These are phyloP conservation scores for Apamea epomidion DNA, from an alignment of 2,888 invertebrate genomes.

Conservation along the genomic window DNA sequence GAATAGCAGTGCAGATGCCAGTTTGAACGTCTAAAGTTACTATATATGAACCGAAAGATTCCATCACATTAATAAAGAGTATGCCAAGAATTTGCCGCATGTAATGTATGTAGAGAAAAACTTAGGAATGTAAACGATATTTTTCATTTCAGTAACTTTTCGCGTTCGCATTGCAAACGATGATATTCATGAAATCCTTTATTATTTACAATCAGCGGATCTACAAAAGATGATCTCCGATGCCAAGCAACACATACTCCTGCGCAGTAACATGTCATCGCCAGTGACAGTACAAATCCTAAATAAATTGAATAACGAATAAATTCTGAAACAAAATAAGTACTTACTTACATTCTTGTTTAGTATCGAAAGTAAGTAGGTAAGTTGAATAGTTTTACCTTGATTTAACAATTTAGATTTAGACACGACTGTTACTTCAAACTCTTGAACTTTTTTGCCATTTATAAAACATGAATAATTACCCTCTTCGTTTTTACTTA, in stretches of 20 bases:
- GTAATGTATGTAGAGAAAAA: not conserved
- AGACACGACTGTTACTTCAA: slow-evolving; percentile 86
- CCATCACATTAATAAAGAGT: not conserved
- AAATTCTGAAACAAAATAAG: slow-evolving; percentile 84
- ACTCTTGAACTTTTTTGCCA: slow-evolving; percentile 89
- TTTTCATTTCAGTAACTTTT: slow-evolving; percentile 45
- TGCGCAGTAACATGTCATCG: slow-evolving; percentile 90
- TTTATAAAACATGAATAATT: slow-evolving; percentile 93
- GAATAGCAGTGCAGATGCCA: not conserved
- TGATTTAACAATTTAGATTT: slow-evolving; percentile 88
- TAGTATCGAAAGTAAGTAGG: not conserved
- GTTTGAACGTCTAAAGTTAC: no score
- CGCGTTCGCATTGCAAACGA: slow-evolving; percentile 37
- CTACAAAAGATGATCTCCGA: slow-evolving; percentile 76
- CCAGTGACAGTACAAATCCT: slow-evolving; percentile 89
- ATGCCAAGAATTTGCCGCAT: not conserved
- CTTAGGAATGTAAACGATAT: not conserved
- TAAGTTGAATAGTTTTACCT: slow-evolving; percentile 75
- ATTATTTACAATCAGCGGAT: slow-evolving; percentile 71
- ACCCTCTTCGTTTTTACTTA: slow-evolving; percentile 92
- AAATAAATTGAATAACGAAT: slow-evolving; percentile 90
- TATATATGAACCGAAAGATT: no score
- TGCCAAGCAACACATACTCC: slow-evolving; percentile 90
- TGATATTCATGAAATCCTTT: slow-evolving; percentile 40
- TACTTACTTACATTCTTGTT: not conserved